Evolutionary conservation across 2,888 invertebrate species (phyloP).

Genomic region (Gymnoscelis rufifasciata): DNA sequence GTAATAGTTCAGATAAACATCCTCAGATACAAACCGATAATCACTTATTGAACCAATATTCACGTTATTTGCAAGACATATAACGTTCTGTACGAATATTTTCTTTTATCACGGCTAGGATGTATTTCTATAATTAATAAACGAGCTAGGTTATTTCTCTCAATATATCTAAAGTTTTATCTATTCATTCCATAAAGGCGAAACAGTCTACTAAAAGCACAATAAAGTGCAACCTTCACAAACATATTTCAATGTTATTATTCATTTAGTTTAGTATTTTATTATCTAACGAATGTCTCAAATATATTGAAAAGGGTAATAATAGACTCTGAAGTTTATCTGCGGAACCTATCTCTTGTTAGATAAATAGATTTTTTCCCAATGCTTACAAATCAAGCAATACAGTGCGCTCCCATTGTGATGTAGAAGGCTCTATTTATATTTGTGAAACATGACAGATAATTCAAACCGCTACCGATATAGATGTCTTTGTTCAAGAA

Average conservation of each 20-base stretch:
- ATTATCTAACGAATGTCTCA: slow-evolving; percentile 32
- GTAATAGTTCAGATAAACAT: slow-evolving; percentile 2
- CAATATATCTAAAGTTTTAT: too few species aligned
- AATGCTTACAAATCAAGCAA: slow-evolving; percentile 56
- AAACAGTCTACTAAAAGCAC: too few species aligned
- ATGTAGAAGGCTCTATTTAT: slow-evolving; percentile 70
- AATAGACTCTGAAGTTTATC: slow-evolving; percentile 65
- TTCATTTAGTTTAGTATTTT: too few species aligned
- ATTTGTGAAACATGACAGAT: slow-evolving; percentile 73
- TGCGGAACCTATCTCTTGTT: slow-evolving; percentile 62
- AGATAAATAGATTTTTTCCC: slow-evolving; percentile 71
- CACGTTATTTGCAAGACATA: too few species aligned
- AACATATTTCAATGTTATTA: too few species aligned
- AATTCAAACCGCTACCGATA: slow-evolving; percentile 72
- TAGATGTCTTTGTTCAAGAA: slow-evolving; percentile 65
- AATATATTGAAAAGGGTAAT: slow-evolving; percentile 65
- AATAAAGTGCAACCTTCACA: too few species aligned
- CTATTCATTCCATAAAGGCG: too few species aligned
- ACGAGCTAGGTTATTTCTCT: too few species aligned
- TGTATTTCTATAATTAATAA: too few species aligned
- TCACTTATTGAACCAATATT: background rate
- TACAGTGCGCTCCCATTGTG: slow-evolving; percentile 60
- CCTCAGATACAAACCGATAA: slow-evolving; percentile 5
- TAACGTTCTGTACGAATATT: too few species aligned
- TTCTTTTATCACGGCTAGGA: too few species aligned